Conservation (phyloP, 2,113 vertebrate genomes). For the Vimba vimba region DNA sequence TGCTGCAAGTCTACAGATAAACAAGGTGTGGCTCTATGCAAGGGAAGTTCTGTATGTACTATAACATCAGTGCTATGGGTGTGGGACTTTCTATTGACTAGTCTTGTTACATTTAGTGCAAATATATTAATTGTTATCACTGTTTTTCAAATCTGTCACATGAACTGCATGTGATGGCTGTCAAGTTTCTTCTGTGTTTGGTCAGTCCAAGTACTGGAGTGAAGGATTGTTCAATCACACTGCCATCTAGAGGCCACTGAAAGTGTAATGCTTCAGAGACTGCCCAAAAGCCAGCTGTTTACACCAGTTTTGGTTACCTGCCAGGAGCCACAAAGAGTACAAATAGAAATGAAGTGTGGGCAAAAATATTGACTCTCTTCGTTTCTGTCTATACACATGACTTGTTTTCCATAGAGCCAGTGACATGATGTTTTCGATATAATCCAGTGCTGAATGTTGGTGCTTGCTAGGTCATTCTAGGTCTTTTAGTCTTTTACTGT, state of each 20-base stretch:
- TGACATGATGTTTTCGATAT: background rate
- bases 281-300: conserved; percentile 36
- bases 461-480: background rate
- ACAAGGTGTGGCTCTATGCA: conserved; percentile 45
- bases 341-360: conserved; percentile 31
- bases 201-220: background rate
- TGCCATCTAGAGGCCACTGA: conserved; percentile 41
- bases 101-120: background rate
- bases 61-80: background rate
- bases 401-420: background rate
- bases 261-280: background rate
- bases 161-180: background rate
- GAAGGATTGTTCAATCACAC: background rate
- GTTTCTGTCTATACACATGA: conserved; percentile 7
- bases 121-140: background rate
- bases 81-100: background rate
- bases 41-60: conserved; percentile 1
- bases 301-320: conserved; percentile 32
- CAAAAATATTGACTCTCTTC: conserved; percentile 23
- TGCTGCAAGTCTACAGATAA: conserved; percentile 46
- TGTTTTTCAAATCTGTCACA: background rate
- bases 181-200: background rate
- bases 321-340: conserved; percentile 16
- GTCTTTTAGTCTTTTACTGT: background rate
- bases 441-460: background rate